Base-by-base conservation (phyloP, 2,797 vertebrate species). In the Bucorvus abyssinicus region DNA sequence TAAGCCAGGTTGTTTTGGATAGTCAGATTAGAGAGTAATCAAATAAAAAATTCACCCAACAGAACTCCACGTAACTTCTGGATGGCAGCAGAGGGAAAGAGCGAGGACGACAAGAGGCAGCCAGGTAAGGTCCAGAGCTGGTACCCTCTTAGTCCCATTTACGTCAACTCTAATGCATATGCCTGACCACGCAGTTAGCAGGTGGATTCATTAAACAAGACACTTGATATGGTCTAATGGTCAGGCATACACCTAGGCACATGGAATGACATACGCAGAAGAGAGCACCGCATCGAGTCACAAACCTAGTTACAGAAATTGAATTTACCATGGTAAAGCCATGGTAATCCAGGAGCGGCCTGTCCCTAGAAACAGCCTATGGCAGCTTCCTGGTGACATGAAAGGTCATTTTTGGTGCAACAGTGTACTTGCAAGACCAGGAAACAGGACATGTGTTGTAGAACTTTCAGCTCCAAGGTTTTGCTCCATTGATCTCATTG, bases 181-280 rank as follows among this genome's bases (percentile, higher is more conserved):
- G 52, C 13, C 29, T 57, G 60, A 78, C 36, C 83, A 89, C 13
- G 38, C 9, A n/a, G 56, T 74, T 68, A 60, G 70, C 45, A 88
- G 44, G 38, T 24, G 29, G 27, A 12, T 91, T 59, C 42, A 77
- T 22, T 69, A 61, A 87, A 65, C 45, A 59, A 73, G 36, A 60
- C 17, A 53, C 57, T 15, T 29, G 38, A 47, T 49, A 64, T 3
- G 21, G 64, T 52, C 17, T 67, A 40, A 49, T 3, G 9, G 61
- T 79, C 52, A 36, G 44, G 12, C 45, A 60, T 21, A 52, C 8
- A n/a, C 19, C n/a, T 52, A 40, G n/a, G 34, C n/a, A 70, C 36
- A 74, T 0, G 0, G 56, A 80, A 78, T 0, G 1, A 65, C 14
- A 30, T 1, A 63, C 0, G 6, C 44, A 88, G 38, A 57, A 78